phyloP scores from a whole-genome alignment of 2,113 vertebrate species.

The Panurus biarmicus region DNA sequence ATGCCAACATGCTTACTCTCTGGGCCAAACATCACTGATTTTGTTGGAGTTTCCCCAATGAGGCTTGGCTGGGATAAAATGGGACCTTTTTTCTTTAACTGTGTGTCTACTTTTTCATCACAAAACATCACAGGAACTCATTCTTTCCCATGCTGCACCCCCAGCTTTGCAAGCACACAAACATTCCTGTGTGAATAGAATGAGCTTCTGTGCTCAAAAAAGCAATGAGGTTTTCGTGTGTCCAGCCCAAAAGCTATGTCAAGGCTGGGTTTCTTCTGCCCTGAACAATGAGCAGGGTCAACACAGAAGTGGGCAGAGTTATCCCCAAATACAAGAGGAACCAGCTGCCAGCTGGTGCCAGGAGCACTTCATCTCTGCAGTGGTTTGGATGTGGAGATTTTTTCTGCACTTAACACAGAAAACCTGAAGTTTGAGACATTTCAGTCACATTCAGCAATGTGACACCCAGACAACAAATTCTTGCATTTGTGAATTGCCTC shows the following conservation, averaged over 20 bases:
- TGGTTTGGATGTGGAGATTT: background rate
- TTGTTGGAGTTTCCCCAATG: conserved; percentile 16
- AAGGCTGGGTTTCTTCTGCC: background rate
- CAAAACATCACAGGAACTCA: background rate
- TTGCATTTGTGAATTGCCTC: background rate
- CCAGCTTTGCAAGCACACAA: background rate
- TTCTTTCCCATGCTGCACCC: background rate
- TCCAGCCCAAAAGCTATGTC: background rate
- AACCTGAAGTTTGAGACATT: background rate
- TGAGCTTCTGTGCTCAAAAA: background rate
- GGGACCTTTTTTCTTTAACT: background rate
- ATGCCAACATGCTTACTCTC: background rate
- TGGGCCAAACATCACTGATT: conserved; percentile 30
- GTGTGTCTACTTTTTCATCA: background rate
- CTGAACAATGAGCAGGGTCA: background rate
- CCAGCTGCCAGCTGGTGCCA: background rate
- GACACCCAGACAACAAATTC: background rate
- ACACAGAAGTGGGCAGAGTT: background rate
- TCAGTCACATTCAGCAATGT: background rate
- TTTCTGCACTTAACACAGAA: background rate
- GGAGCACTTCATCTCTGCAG: background rate
- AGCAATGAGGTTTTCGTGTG: background rate
- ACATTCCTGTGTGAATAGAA: background rate
- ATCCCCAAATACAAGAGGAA: background rate
- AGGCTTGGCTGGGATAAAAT: conserved; percentile 26